A percentile compares a stretch with the other conserved stretches of the same genome.
Evolutionary conservation across 2,888 invertebrate genomes (phyloP).

Genomic region (Ormyrus thymus): DNA sequence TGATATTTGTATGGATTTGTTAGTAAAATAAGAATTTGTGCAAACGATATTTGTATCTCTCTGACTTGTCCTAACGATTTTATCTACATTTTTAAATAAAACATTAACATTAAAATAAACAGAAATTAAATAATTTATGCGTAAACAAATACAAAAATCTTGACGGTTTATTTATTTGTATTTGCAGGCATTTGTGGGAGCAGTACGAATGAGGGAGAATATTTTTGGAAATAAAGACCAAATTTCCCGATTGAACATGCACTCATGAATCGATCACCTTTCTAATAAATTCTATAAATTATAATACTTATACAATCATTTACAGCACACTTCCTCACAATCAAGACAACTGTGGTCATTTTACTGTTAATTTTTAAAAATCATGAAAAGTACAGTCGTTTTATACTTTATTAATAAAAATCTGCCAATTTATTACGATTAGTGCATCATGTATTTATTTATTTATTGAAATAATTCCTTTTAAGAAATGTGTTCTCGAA

Average conservation of each 20-base stretch:
- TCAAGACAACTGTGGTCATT: conserved; percentile 48
- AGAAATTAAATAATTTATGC: conserved; percentile 36
- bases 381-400: conserved; percentile 51
- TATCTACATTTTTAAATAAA: conserved; percentile 31
- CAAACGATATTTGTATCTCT: conserved; percentile 61
- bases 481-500: conserved; percentile 32
- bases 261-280: conserved; percentile 66
- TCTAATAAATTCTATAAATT: conserved; percentile 60
- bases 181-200: conserved; percentile 74
- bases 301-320: conserved; percentile 40
- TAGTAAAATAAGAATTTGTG: conserved; percentile 22
- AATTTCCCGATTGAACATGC: conserved; percentile 72
- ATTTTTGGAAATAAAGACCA: conserved; percentile 74
- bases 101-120: conserved; percentile 9
- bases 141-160: conserved; percentile 50
- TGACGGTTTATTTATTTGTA: conserved; percentile 72
- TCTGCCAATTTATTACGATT: conserved; percentile 48
- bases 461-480: conserved; percentile 47
- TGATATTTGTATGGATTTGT: conserved; percentile 33
- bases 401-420: conserved; percentile 57
- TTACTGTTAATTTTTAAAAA: conserved; percentile 50
- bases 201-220: conserved; percentile 62
- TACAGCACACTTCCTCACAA: conserved; percentile 48
- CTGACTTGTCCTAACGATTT: conserved; percentile 52
- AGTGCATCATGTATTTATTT: conserved; percentile 44